Percentiles rank a stretch among this genome's conserved stretches.
Evolutionary conservation across 2,888 invertebrate genomes (phyloP).

Genomic region (Auanema freiburgensis): DNA sequence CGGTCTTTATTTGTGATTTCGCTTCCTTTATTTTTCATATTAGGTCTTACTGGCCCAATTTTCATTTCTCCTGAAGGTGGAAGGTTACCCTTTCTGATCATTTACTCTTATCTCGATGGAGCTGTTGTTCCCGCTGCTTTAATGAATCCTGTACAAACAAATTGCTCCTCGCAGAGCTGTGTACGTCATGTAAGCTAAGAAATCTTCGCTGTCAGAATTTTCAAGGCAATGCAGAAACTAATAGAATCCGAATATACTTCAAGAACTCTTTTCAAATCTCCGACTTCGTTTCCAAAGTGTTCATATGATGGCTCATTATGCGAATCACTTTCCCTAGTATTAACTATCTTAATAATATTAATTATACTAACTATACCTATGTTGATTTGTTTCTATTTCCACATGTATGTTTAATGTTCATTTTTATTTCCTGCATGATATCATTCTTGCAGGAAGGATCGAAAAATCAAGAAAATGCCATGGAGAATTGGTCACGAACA

Average conservation of each 20-base stretch:
- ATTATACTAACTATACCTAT: too few relatives aligned
- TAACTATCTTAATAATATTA: too few relatives aligned
- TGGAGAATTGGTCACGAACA: constrained; percentile 42
- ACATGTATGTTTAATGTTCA: neutral
- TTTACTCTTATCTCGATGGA: constrained; percentile 12
- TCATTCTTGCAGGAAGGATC: constrained; percentile 30
- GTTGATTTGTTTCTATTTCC: too few relatives aligned
- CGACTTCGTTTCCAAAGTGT: too few relatives aligned
- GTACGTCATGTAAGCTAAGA: constrained; percentile 1
- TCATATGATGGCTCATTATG: too few relatives aligned
- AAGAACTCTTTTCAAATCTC: constrained; percentile 8
- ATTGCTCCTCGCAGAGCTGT: neutral
- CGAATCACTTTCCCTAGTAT: too few relatives aligned
- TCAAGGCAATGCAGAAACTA: constrained; percentile 1
- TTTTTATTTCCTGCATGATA: constrained; percentile 9
- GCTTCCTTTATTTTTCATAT: constrained; percentile 7
- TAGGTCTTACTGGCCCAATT: constrained; percentile 31
- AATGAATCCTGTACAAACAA: constrained; percentile 5
- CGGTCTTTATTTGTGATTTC: neutral
- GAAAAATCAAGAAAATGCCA: constrained; percentile 40
- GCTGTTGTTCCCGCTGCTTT: constrained; percentile 2
- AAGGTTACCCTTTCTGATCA: neutral
- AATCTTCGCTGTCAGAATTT: neutral
- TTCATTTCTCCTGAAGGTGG: constrained; percentile 18
- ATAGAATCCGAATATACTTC: constrained; percentile 1